phyloP scores from a whole-genome alignment of 2,797 vertebrate genomes.

The Corythornis leucogaster region DNA sequence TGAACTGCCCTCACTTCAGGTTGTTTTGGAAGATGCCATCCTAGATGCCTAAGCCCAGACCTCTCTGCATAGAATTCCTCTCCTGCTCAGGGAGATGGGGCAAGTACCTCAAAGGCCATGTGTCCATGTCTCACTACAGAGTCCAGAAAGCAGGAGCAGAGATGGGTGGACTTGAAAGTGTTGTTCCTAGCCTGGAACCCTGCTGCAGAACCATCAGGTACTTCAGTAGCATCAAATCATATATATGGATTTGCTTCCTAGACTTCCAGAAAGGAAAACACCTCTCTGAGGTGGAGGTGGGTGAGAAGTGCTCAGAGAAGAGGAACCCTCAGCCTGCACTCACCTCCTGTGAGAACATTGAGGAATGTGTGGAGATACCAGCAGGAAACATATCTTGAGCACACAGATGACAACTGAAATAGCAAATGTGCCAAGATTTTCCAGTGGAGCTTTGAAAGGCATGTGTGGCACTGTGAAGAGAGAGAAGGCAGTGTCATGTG shows the following conservation, averaged over 20 bases:
- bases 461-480: background rate
- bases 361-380: background rate
- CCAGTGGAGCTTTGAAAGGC: background rate
- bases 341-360: background rate
- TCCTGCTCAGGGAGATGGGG: fast-evolving
- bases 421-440: background rate
- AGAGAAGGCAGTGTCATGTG: background rate
- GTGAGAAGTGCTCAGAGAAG: background rate
- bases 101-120: background rate
- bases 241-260: background rate
- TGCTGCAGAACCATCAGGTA: background rate
- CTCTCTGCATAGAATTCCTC: background rate
- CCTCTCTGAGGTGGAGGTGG: background rate
- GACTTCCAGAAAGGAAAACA: background rate
- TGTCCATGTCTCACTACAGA: background rate
- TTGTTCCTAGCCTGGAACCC: background rate
- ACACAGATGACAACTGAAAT: background rate
- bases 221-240: background rate
- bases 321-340: background rate
- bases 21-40: background rate
- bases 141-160: background rate
- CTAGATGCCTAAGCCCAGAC: background rate
- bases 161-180: background rate
- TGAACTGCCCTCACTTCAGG: background rate
- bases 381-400: background rate